Percentiles rank a stretch among this genome's conserved stretches.
These are phyloP conservation scores for Bombycilla garrulus DNA, from an alignment of 2,113 vertebrate species.

Conservation along the genomic window DNA sequence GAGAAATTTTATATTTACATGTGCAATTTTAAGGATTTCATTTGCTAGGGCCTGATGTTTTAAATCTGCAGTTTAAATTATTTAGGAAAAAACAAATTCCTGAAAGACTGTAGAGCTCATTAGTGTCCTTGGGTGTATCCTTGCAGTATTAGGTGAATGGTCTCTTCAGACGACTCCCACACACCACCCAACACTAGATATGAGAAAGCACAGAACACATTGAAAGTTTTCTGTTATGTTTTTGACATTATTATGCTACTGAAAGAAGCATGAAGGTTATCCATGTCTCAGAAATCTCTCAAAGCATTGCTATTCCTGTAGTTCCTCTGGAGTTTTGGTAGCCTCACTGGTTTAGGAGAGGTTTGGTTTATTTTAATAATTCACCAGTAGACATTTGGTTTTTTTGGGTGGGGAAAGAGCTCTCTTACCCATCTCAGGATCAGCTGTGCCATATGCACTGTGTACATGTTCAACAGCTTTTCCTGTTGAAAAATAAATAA, in stretches of 20 bases:
- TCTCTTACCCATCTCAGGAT: neutral
- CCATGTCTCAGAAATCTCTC: neutral
- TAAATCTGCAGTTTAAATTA: neutral
- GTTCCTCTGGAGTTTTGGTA: neutral
- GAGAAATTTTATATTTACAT: neutral
- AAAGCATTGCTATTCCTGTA: neutral
- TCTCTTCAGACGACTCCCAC: neutral
- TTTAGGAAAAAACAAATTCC: neutral
- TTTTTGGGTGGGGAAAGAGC: too few relatives aligned
- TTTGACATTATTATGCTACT: neutral
- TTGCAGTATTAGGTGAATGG: neutral
- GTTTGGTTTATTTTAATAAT: too few relatives aligned
- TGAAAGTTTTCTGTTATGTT: neutral
- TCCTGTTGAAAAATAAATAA: neutral
- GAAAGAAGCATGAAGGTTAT: neutral
- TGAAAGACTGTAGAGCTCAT: neutral
- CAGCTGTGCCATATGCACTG: accelerated
- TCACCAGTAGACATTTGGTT: too few relatives aligned
- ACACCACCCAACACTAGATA: neutral
- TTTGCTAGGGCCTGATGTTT: neutral
- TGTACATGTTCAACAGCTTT: neutral
- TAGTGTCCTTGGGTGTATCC: neutral
- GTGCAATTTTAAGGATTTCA: neutral
- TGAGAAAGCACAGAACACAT: neutral
- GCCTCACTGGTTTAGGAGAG: neutral